Base-by-base conservation (phyloP, 2,888 invertebrate species). In the Lasius fuliginosus region DNA sequence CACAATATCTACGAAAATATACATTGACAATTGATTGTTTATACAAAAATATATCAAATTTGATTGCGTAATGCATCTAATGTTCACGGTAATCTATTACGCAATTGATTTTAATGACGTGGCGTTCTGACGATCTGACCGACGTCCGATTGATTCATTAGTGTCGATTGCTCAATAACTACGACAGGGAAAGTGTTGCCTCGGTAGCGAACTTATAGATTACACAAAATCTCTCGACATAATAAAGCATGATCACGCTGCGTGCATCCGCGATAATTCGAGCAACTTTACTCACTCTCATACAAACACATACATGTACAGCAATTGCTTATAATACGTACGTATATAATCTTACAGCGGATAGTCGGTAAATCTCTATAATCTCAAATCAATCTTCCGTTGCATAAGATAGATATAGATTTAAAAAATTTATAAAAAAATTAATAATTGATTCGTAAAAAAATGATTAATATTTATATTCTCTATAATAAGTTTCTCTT, bases 121-220 rank as follows among this genome's bases (percentile, higher is more conserved):
- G 53, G 79, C 83, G 85, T 89, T 86, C 82, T 77, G n/a, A 84
- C 67, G 83, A 86, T 85, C 83, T 89, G 87, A 88, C 89, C 86
- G 85, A 87, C 85, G 86, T 86, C 88, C 89, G 89, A 92, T 92
- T 92, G 91, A 90, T 92, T 92, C 92, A 92, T 93, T 92, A 93
- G 90, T 90, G 90, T 91, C 91, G 92, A 93, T 92, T 90, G 91
- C 92, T 92, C 90, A 92, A 92, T 92, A 92, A 91, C 89, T 84
- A 88, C 86, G 87, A 84, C 85, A 86, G 91, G 85, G 92, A 91
- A 90, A 91, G 90, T 91, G 87, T 88, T 89, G 82, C 87, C 84
- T 65, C 82, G 88, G 62, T 87, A 88, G 88, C 84, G 86, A 87
- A 90, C 92, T 90, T 92, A 93, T 92, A 91, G 92, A 93, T 93